A percentile compares a stretch with the other conserved stretches of the same genome.
Evolutionary conservation across 2,888 invertebrate genomes (phyloP).

Genomic region (Archips xylosteana): DNA sequence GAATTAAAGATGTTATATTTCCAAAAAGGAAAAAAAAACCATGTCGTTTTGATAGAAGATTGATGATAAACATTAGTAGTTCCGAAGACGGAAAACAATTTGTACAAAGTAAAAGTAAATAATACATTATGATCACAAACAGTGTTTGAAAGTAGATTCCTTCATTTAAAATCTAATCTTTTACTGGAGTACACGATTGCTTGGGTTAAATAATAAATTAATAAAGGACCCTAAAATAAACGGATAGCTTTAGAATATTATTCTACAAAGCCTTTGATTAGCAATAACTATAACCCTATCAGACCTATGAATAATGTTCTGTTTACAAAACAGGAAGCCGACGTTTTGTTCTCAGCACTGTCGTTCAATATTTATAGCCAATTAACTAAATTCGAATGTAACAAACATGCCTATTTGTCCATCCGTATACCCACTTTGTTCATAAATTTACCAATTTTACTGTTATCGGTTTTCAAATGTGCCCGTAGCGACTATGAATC

Average conservation of each 20-base stretch:
- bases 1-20: too few species aligned
- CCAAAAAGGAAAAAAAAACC: too few species aligned
- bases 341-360: neutral
- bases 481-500: slow-evolving; percentile 51
- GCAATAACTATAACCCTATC: neutral
- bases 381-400: slow-evolving; percentile 50
- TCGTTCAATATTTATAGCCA: slow-evolving; percentile 42
- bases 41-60: too few species aligned
- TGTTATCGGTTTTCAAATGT: slow-evolving; percentile 54
- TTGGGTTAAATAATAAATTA: too few species aligned
- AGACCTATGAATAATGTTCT: neutral
- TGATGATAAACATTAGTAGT: neutral
- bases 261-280: neutral
- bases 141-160: neutral
- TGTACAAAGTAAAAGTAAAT: too few species aligned
- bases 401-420: slow-evolving; percentile 50
- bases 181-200: too few species aligned
- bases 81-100: too few species aligned
- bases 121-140: neutral
- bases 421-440: slow-evolving; percentile 46
- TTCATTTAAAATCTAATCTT: neutral
- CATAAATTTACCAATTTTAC: slow-evolving; percentile 59
- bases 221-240: neutral
- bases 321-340: neutral
- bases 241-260: neutral